A percentile compares a stretch with the other conserved stretches of the same genome.
Evolutionary conservation across 2,113 vertebrate species (phyloP).

Genomic region (Tachycineta bicolor): DNA sequence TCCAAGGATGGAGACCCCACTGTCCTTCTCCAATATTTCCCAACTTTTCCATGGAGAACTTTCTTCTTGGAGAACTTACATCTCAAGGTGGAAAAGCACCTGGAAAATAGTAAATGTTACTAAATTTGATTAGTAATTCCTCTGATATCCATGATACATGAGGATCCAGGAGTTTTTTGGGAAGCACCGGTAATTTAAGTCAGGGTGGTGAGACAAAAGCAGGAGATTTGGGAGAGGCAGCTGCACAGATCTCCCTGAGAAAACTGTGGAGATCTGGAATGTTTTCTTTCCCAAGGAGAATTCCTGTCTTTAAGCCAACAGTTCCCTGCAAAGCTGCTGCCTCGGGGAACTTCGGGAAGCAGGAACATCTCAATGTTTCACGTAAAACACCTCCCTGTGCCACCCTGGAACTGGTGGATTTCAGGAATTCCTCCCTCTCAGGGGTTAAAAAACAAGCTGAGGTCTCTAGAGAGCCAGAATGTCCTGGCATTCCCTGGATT

Average conservation of each 20-base stretch:
- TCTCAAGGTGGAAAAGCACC: neutral
- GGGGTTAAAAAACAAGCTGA: neutral
- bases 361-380: neutral
- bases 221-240: neutral
- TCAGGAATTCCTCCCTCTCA: neutral
- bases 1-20: neutral
- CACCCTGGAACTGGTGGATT: neutral
- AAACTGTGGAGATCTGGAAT: neutral
- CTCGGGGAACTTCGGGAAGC: neutral
- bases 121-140: neutral
- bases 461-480: neutral
- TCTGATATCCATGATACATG: fast-evolving
- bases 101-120: neutral
- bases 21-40: neutral
- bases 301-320: neutral
- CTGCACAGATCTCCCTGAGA: neutral
- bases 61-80: neutral
- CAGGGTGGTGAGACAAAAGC: neutral
- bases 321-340: neutral
- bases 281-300: neutral
- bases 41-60: neutral
- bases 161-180: neutral
- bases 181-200: neutral
- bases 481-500: neutral
- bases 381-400: neutral